Percentiles rank a stretch among this genome's conserved stretches.
These are phyloP conservation scores for Labrus mixtus DNA, from an alignment of 2,113 vertebrate genomes.

Conservation along the genomic window DNA sequence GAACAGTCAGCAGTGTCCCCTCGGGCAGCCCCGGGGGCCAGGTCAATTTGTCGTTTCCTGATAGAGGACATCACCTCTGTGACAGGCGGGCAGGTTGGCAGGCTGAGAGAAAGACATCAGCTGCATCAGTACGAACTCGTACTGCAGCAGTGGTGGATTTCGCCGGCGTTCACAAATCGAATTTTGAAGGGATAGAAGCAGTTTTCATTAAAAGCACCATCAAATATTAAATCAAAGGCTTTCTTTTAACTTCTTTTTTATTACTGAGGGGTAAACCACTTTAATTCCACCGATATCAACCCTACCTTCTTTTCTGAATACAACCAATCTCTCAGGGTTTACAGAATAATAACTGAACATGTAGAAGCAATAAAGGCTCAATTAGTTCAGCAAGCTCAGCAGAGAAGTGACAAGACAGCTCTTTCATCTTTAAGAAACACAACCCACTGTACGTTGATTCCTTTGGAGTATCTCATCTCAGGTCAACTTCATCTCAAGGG, in stretches of 20 bases:
- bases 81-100: conserved; percentile 48
- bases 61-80: conserved; percentile 63
- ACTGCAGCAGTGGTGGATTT: neutral
- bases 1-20: conserved; percentile 59
- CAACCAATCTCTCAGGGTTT: neutral
- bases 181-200: neutral
- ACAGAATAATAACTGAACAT: conserved; percentile 24
- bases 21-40: conserved; percentile 48
- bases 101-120: conserved; percentile 28
- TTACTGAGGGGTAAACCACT: neutral
- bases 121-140: neutral
- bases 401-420: neutral
- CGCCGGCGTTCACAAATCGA: conserved; percentile 6
- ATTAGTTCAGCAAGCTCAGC: conserved; percentile 5
- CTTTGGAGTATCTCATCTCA: neutral
- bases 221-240: conserved; percentile 25
- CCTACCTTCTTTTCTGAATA: conserved; percentile 3
- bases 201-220: conserved; percentile 17
- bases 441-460: neutral
- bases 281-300: conserved; percentile 29
- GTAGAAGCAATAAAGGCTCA: conserved; percentile 9
- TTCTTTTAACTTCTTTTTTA: neutral
- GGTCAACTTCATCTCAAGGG: conserved; percentile 21
- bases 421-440: neutral
- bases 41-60: conserved; percentile 62